phyloP scores from a whole-genome alignment of 2,888 invertebrate genomes.

The Uloborus plumipes region DNA sequence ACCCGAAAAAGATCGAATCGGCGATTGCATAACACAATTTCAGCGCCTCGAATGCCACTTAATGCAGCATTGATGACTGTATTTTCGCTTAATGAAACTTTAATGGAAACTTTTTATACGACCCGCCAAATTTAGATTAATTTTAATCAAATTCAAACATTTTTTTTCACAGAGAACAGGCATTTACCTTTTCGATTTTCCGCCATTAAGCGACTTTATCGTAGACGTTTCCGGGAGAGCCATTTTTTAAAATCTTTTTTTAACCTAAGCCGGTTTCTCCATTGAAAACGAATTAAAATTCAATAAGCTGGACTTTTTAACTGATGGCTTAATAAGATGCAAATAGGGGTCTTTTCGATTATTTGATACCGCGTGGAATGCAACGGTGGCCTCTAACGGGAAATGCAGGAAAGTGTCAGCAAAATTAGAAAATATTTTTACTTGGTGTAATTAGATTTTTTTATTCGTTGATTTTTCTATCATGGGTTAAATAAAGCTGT shows the following conservation, averaged over 20 bases:
- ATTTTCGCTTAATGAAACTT: conserved; percentile 36
- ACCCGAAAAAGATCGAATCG: too few relatives aligned
- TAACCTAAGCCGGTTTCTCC: not conserved
- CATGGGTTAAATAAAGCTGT: too few relatives aligned
- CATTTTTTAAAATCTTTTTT: not conserved
- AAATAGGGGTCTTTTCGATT: conserved; percentile 2
- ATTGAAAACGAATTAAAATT: conserved; percentile 38
- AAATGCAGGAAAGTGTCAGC: too few relatives aligned
- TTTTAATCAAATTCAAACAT: conserved; percentile 23
- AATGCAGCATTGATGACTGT: conserved; percentile 41
- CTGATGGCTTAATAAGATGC: conserved; percentile 14
- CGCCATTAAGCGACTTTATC: conserved; percentile 6
- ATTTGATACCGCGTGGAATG: too few relatives aligned
- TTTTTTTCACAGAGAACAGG: too few relatives aligned
- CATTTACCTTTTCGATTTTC: not conserved
- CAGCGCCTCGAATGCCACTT: not conserved
- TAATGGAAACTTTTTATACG: conserved; percentile 38
- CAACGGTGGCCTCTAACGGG: too few relatives aligned
- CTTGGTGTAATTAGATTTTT: too few relatives aligned
- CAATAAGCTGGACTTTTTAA: not conserved
- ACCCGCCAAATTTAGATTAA: conserved; percentile 22
- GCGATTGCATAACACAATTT: too few relatives aligned
- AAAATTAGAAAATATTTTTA: too few relatives aligned
- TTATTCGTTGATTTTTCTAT: too few relatives aligned
- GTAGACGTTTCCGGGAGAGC: not conserved